These are phyloP conservation scores for Panthera uncia DNA, from an alignment of 2,113 vertebrate genomes.

Conservation along the genomic window DNA sequence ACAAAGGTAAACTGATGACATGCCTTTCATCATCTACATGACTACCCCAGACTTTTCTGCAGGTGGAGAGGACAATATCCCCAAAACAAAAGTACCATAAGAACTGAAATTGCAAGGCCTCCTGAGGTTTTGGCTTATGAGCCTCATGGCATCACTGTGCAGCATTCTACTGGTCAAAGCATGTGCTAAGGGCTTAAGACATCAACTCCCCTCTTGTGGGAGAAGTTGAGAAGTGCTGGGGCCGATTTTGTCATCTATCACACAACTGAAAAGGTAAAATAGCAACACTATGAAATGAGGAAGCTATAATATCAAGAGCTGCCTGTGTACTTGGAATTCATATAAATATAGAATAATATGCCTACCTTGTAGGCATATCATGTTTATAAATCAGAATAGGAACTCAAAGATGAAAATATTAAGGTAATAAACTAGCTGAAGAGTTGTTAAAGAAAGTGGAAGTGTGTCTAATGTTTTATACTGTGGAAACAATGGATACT, in stretches of 20 bases:
- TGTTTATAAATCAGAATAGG: background rate
- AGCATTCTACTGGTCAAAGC: background rate
- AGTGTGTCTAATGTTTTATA: background rate
- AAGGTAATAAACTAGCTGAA: background rate
- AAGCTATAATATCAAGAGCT: background rate
- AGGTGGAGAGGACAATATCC: background rate
- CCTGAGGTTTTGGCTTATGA: background rate
- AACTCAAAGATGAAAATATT: background rate
- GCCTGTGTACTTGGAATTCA: background rate
- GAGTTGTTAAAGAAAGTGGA: background rate
- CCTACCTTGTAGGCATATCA: background rate
- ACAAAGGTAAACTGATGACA: background rate
- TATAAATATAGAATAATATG: background rate
- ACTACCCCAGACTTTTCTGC: background rate
- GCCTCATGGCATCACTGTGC: background rate
- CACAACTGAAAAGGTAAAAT: background rate
- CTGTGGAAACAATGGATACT: background rate
- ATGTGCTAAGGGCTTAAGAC: background rate
- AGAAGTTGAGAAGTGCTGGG: background rate
- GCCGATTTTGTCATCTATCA: background rate
- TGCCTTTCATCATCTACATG: background rate
- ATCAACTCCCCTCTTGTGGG: background rate
- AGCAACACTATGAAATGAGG: background rate
- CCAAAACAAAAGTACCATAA: background rate
- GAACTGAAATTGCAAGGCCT: background rate